Base-by-base conservation (phyloP, 2,797 vertebrate genomes). In the Synanceia verrucosa region DNA sequence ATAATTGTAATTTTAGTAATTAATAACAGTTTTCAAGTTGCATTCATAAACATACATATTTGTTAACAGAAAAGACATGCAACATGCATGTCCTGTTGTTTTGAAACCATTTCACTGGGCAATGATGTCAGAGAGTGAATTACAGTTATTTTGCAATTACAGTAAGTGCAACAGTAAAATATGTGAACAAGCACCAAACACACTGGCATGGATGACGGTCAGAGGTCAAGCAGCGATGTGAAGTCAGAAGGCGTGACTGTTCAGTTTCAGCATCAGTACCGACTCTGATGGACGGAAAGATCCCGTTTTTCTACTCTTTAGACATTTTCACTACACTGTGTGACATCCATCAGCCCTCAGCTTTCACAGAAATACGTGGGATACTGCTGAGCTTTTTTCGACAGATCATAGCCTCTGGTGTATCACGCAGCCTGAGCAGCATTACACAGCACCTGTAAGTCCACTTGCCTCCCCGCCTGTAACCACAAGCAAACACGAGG, bases 371-470 rank as follows among this genome's bases (percentile, higher is more conserved):
- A 83, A 79, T 58, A 73, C 65, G 59, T 8, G 60, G 46, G 26
- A 78, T 65, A 78, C 70, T 68, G 64, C 55, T 57, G 24, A 21
- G 13, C 6, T 39, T 26, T 78, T 68, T 23, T 24, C 13, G 8
- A 29, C 50, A 58, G 33, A 67, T 76, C 50, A 66, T 73, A 82
- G 55, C 68, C 68, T 75, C n/a, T n/a, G n/a, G n/a, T n/a, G n/a
- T n/a, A n/a, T n/a, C 58, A 53, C 28, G 16, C 47, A 71, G 64
- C 44, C 72, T 18, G 43, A 72, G 82, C 68, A 66, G 82, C 72
- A 70, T 72, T 75, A 31, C 55, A 70, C 81, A 84, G 85, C 89
- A 92, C 91, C 88, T 92, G 91, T 90, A 90, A 77, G 81, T 84
- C 80, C 87, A 88, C 88, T 91, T 89, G 89, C 87, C 86, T 88